Percentiles rank a stretch among this genome's conserved stretches.
phyloP scores from a whole-genome alignment of 2,888 invertebrate genomes.

The Papilio gigon region DNA sequence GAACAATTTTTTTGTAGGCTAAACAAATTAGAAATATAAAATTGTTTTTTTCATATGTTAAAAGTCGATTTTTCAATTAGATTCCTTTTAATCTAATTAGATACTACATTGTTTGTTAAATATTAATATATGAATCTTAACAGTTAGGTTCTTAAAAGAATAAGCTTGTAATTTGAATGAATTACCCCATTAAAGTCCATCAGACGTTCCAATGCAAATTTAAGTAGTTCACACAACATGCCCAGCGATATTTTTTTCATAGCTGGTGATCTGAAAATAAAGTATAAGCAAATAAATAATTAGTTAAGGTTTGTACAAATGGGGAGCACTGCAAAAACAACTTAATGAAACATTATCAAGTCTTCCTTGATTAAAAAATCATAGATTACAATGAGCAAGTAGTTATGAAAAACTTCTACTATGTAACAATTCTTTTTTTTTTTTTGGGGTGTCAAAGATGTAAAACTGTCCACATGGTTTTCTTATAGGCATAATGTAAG shows the following conservation, averaged over 20 bases:
- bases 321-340: too few species aligned
- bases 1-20: not conserved
- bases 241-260: constrained; percentile 88
- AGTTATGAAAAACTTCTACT: too few species aligned
- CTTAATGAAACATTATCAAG: too few species aligned
- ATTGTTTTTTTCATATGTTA: too few species aligned
- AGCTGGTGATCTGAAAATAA: constrained; percentile 82
- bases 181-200: constrained; percentile 89
- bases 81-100: constrained; percentile 10
- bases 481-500: too few species aligned
- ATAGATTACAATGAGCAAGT: too few species aligned
- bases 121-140: not conserved
- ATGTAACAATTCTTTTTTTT: too few species aligned
- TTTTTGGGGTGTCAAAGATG: too few species aligned
- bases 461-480: too few species aligned
- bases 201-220: constrained; percentile 91
- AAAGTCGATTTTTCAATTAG: too few species aligned
- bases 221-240: constrained; percentile 89
- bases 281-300: not conserved
- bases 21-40: not conserved
- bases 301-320: not conserved
- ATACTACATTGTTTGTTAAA: not conserved
- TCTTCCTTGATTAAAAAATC: too few species aligned
- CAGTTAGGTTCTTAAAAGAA: too few species aligned
- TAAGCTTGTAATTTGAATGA: not conserved